Evolutionary conservation across 2,113 vertebrate species (phyloP).

Genomic region (Typhlomys cinereus): DNA sequence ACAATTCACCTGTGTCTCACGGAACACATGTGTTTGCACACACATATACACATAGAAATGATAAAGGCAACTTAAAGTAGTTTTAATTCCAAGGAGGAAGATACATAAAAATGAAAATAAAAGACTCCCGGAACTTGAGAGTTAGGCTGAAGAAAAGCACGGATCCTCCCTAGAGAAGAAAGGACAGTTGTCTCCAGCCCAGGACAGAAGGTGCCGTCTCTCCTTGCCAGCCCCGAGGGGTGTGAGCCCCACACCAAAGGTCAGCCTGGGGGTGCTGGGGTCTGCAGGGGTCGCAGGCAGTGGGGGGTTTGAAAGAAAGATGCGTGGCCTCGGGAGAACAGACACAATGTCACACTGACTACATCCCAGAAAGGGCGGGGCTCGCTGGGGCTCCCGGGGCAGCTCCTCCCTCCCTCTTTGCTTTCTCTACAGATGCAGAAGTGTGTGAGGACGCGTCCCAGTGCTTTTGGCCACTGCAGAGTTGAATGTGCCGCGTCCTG

Average conservation of each 20-base stretch:
- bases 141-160: constrained; percentile 58
- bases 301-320: constrained; percentile 74
- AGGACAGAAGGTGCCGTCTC: neutral
- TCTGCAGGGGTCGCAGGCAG: constrained; percentile 66
- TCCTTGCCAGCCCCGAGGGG: constrained; percentile 6
- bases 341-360: constrained; percentile 77
- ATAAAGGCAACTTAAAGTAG: too few species aligned
- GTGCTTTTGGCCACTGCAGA: rapidly evolving
- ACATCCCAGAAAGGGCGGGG: constrained; percentile 31
- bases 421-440: constrained; percentile 64
- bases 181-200: constrained; percentile 60
- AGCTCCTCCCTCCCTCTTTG: neutral
- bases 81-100: neutral
- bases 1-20: too few species aligned
- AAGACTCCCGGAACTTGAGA: neutral
- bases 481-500: constrained; percentile 11
- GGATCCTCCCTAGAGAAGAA: constrained; percentile 73
- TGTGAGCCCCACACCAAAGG: constrained; percentile 68
- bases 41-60: too few species aligned
- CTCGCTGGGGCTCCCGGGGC: neutral
- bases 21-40: too few species aligned
- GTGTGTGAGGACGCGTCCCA: constrained; percentile 40
- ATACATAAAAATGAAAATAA: constrained; percentile 15
- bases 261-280: constrained; percentile 65
- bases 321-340: constrained; percentile 74